Evolutionary conservation across 92 coral and sea anemone genomes (phyloP).

Genomic region (Phymanthus crucifer): DNA sequence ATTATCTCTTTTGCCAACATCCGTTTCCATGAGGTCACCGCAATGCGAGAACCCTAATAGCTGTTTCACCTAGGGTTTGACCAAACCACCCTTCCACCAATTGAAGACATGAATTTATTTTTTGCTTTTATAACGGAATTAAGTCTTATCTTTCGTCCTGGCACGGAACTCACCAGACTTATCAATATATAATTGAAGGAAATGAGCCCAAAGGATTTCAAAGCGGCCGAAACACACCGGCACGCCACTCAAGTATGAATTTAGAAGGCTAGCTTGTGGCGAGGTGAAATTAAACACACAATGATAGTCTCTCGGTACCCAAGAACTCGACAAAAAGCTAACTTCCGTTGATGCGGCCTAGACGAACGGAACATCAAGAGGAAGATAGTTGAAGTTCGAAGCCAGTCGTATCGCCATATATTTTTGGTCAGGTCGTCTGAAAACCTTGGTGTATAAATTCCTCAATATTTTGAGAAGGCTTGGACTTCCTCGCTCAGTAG

Average conservation of each 20-base stretch:
- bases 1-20: background rate
- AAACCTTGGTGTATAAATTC: background rate
- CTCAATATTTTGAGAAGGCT: background rate
- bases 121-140: background rate
- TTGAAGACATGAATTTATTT: background rate
- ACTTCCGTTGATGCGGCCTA: background rate
- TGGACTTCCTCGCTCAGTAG: background rate
- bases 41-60: background rate
- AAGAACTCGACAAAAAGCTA: too few species aligned
- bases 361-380: background rate
- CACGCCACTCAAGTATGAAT: background rate
- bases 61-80: background rate
- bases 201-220: background rate
- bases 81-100: conserved; percentile 9
- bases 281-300: background rate
- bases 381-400: background rate
- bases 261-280: background rate
- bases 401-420: background rate
- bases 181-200: conserved; percentile 9
- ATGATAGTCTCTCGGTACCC: background rate
- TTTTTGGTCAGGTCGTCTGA: background rate
- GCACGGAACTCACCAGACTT: background rate
- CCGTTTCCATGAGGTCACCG: background rate
- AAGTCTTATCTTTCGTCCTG: background rate
- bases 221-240: background rate